phyloP scores from a whole-genome alignment of 2,113 vertebrate species.

The Nymphicus hollandicus region DNA sequence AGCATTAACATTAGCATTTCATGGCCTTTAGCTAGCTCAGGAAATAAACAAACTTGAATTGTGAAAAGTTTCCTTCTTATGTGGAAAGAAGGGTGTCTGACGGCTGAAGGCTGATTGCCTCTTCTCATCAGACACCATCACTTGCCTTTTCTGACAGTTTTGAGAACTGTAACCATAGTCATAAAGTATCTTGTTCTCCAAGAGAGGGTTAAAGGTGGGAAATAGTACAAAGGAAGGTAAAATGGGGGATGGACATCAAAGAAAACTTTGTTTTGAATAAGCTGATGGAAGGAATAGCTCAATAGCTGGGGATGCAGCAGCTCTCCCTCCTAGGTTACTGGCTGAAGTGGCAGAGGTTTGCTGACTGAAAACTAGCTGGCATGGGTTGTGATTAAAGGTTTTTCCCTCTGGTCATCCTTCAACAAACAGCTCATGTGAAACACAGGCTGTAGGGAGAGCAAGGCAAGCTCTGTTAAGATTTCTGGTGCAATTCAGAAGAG shows the following conservation, averaged over 20 bases:
- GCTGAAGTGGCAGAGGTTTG: background rate
- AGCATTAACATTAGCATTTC: conserved; percentile 51
- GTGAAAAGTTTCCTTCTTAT: background rate
- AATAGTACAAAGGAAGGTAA: background rate
- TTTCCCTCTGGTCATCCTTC: background rate
- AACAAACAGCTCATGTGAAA: background rate
- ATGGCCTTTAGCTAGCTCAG: conserved; percentile 36
- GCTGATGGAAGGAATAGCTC: background rate
- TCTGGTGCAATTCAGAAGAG: background rate
- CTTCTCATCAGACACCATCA: background rate
- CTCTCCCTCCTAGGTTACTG: background rate
- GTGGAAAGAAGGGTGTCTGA: background rate
- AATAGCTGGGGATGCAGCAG: background rate
- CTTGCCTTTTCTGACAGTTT: background rate
- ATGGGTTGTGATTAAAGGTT: background rate
- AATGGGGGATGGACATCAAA: background rate
- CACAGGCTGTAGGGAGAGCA: background rate
- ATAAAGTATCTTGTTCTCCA: background rate
- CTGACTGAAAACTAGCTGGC: background rate
- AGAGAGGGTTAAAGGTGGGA: background rate
- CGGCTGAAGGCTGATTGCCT: background rate
- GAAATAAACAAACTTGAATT: conserved; percentile 29
- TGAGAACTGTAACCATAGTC: accelerated
- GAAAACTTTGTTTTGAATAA: background rate
- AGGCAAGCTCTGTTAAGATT: background rate